Percentiles rank a stretch among this genome's conserved stretches.
Evolutionary conservation across 2,113 vertebrate species (phyloP).

Genomic region (Panthera tigris): DNA sequence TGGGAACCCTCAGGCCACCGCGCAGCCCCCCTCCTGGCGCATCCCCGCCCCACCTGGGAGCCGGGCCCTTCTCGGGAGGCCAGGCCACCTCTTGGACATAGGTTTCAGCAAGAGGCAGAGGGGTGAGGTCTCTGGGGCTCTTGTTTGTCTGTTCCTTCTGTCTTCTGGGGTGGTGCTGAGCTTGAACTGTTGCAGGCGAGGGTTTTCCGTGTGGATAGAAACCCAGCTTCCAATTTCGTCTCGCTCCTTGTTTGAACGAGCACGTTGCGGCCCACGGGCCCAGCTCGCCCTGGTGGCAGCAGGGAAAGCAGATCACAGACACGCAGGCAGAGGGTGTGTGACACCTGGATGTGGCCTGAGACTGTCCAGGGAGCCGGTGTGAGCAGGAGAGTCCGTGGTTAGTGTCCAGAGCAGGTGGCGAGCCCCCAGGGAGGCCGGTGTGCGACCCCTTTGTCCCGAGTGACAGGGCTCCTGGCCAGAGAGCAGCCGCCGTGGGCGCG

Average conservation of each 20-base stretch:
- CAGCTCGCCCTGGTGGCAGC: background rate
- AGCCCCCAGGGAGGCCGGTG: background rate
- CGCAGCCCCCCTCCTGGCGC: rapidly evolving
- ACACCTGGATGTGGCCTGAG: rapidly evolving
- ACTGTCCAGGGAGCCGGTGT: rapidly evolving
- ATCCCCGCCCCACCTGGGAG: rapidly evolving
- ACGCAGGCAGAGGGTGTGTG: rapidly evolving
- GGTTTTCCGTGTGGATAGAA: rapidly evolving
- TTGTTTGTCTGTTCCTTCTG: background rate
- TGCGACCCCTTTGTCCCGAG: rapidly evolving
- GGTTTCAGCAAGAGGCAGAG: rapidly evolving
- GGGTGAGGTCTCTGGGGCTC: background rate
- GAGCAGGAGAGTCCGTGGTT: rapidly evolving
- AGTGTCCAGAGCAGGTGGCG: too few relatives aligned
- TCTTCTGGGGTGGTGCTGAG: rapidly evolving
- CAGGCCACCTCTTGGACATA: rapidly evolving
- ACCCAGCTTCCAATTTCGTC: background rate
- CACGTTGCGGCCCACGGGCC: background rate
- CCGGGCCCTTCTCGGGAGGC: rapidly evolving
- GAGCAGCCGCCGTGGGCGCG: too few relatives aligned
- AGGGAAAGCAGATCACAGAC: rapidly evolving
- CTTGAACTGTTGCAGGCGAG: background rate
- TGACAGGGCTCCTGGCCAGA: background rate
- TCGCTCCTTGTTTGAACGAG: background rate
- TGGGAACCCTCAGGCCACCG: background rate